Evolutionary conservation across 2,113 vertebrate genomes (phyloP).

Genomic region (Dromaius novaehollandiae): DNA sequence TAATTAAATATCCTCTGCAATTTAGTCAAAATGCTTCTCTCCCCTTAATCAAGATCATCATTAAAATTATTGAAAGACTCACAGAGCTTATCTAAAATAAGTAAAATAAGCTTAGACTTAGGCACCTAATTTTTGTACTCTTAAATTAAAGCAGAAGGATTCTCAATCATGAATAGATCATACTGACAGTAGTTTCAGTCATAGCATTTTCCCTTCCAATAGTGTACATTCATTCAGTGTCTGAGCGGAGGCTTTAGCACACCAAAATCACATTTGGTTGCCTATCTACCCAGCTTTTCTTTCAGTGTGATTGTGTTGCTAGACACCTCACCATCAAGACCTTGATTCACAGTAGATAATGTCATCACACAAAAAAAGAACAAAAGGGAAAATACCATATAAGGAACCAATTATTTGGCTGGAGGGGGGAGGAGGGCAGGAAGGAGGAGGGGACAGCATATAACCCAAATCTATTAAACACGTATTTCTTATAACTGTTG

Average conservation of each 20-base stretch:
- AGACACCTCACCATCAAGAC: background rate
- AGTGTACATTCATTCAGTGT: background rate
- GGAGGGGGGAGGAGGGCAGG: background rate
- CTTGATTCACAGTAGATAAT: background rate
- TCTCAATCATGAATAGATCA: background rate
- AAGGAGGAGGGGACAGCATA: background rate
- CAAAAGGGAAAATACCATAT: background rate
- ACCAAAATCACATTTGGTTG: background rate
- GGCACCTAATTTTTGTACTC: background rate
- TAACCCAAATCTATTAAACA: background rate
- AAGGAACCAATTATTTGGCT: background rate
- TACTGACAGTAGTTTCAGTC: background rate
- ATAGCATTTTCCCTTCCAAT: background rate
- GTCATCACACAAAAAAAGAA: background rate
- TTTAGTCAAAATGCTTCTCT: conserved; percentile 4
- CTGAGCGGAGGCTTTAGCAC: background rate
- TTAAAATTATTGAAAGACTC: background rate
- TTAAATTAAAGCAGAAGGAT: background rate
- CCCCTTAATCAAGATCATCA: background rate
- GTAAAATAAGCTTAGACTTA: background rate
- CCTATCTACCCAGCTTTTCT: background rate
- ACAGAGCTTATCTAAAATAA: background rate
- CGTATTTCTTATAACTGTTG: background rate
- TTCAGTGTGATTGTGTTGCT: background rate
- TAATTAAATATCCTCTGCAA: conserved; percentile 2